Percentiles rank a stretch among this genome's conserved stretches.
phyloP scores from a whole-genome alignment of 2,888 invertebrate species.

The Cynaeus angustus region DNA sequence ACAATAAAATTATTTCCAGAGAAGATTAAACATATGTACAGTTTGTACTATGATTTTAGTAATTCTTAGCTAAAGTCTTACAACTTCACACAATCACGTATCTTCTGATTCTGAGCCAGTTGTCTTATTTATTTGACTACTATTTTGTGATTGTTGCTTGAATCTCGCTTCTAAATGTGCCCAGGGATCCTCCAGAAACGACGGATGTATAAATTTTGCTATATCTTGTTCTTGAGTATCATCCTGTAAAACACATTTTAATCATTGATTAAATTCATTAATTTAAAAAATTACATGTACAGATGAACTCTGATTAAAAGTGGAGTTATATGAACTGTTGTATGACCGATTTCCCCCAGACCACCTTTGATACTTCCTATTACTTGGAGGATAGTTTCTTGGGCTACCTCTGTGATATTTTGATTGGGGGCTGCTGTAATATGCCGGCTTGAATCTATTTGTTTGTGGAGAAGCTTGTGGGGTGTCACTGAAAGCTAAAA shows the following conservation, averaged over 20 bases:
- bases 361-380: constrained; percentile 26
- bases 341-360: constrained; percentile 27
- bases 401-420: constrained; percentile 31
- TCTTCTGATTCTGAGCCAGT: not conserved
- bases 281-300: no score
- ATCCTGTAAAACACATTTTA: constrained; percentile 30
- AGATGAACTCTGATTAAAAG: constrained; percentile 27
- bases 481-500: constrained; percentile 54
- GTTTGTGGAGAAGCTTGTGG: constrained; percentile 50
- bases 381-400: constrained; percentile 38
- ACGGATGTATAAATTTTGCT: constrained; percentile 56
- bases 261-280: no score
- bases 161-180: constrained; percentile 54
- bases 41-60: constrained; percentile 34
- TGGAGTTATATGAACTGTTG: constrained; percentile 31
- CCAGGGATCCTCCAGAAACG: constrained; percentile 64
- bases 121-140: not conserved
- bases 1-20: not conserved
- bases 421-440: constrained; percentile 57
- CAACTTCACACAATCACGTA: not conserved
- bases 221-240: constrained; percentile 15
- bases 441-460: constrained; percentile 52
- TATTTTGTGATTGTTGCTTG: constrained; percentile 16
- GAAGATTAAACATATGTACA: constrained; percentile 13
- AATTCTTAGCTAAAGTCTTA: not conserved